Percentiles rank a stretch among this genome's conserved stretches.
Conservation (phyloP, 2,797 vertebrate species). For the Gadopsis marmoratus region DNA sequence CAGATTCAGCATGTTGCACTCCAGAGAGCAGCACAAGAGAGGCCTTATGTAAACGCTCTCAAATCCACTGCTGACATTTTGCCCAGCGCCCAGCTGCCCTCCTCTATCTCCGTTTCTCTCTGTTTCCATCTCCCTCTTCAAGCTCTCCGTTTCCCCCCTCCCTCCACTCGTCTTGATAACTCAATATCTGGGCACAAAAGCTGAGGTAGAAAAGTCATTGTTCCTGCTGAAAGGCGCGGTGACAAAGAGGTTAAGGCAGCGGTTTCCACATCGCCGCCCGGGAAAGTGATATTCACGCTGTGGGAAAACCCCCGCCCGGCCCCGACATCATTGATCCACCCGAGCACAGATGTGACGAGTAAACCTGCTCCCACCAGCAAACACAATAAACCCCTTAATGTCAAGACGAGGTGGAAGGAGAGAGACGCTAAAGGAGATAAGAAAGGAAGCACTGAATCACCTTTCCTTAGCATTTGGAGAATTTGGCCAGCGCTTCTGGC, state of each 20-base stretch:
- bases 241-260: conserved; percentile 68
- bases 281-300: conserved; percentile 61
- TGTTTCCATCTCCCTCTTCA: conserved; percentile 23
- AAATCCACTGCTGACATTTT: conserved; percentile 55
- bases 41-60: conserved; percentile 61
- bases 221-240: conserved; percentile 58
- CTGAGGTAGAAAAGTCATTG: conserved; percentile 60
- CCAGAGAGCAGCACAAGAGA: conserved; percentile 46
- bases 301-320: conserved; percentile 45
- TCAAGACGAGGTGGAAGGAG: not conserved
- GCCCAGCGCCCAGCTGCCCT: conserved; percentile 34
- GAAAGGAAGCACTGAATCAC: too few relatives aligned
- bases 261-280: conserved; percentile 39
- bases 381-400: not conserved
- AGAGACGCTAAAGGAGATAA: not conserved
- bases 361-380: not conserved
- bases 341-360: conserved; percentile 22
- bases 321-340: conserved; percentile 20
- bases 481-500: too few relatives aligned
- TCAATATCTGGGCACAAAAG: conserved; percentile 69
- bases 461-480: too few relatives aligned
- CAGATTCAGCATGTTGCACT: conserved; percentile 38
- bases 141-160: not conserved
- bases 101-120: conserved; percentile 30
- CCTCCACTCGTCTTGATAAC: conserved; percentile 39